A percentile compares a stretch with the other conserved stretches of the same genome.
Evolutionary conservation across 2,888 invertebrate species (phyloP).

Genomic region (Galerucella nymphaeae): DNA sequence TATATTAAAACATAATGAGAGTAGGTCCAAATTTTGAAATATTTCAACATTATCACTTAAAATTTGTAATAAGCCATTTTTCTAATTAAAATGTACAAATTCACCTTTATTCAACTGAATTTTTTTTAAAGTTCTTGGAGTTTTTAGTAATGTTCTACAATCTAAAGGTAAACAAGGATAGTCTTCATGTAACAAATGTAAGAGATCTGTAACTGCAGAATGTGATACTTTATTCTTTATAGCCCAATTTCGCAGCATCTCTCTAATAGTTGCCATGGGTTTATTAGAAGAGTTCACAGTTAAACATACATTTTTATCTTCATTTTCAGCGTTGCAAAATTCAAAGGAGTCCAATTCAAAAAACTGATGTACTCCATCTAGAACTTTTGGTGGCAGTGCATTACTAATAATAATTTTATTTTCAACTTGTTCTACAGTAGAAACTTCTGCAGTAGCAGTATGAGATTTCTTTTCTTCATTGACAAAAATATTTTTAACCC

Average conservation of each 20-base stretch:
- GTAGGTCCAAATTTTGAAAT: background rate
- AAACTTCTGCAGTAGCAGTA: too few relatives aligned
- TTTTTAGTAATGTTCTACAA: slow-evolving; percentile 10
- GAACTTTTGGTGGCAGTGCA: too few relatives aligned
- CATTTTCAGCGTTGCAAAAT: background rate
- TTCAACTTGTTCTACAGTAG: too few relatives aligned
- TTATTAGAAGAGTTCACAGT: background rate
- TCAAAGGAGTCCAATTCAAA: too few relatives aligned
- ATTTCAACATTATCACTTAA: background rate
- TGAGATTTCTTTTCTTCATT: too few relatives aligned
- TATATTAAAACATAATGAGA: background rate
- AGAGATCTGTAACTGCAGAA: slow-evolving; percentile 13
- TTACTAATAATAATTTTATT: too few relatives aligned
- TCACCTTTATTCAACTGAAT: background rate
- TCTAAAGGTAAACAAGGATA: slow-evolving; percentile 2
- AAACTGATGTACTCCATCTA: too few relatives aligned
- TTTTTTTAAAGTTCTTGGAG: background rate
- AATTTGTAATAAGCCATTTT: background rate
- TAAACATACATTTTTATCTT: background rate
- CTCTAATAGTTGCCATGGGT: background rate
- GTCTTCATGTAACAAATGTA: background rate
- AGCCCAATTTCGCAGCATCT: background rate
- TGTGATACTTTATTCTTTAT: slow-evolving; percentile 9
- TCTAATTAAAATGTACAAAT: background rate
- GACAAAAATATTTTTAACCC: too few relatives aligned